Base-by-base conservation (phyloP, 2,113 vertebrate genomes). In the Paradoxurus hermaphroditus region DNA sequence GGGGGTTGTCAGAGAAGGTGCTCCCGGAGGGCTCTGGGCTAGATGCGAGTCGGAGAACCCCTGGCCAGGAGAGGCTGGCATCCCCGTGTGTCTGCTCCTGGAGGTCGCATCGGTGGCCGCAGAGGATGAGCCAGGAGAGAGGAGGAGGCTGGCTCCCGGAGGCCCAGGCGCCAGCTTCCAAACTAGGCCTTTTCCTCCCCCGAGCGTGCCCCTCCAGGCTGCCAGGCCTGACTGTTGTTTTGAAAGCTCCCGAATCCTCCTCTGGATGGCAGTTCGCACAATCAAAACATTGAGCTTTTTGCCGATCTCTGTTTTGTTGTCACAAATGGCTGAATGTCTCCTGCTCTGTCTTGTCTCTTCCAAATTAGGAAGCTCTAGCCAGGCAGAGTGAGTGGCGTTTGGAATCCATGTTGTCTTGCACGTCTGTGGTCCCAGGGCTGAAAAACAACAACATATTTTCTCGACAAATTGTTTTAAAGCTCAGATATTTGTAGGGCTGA, bases 301-400 rank as follows among this genome's bases (percentile, higher is more conserved):
- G 46, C 91, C 1, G 1, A 62, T 90, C 81, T 72, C 39, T 68
- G 36, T 90, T 92, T 72, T 63, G 36, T 79, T 95, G 81, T 95
- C 93, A 75, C 87, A 86, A 86, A 72, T 82, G 46, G 87, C 34
- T 34, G 36, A 72, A 72, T 62, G 56, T 85, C 63, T 96, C 81
- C 44, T 59, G 41, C 56, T 94, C 59, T 59, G 3, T 77, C 84
- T 75, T 83, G 63, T 92, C 85, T 97, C 78, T 95, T 97, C 39
- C 65, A 92, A 6, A 25, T 96, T 36, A 68, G 70, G 59, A 67
- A 16, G 70, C n/a, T 27, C 18, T 12, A 27, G 68, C 34, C 56
- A 34, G 83, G 44, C 73, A 88, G 44, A 91, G 67, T 36, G 36
- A 67, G 77, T 83, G 91, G 46, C 68, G 41, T 82, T 94, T 67